Evolutionary conservation across 2,113 vertebrate genomes (phyloP).

Genomic region (Neodon shergylaensis): DNA sequence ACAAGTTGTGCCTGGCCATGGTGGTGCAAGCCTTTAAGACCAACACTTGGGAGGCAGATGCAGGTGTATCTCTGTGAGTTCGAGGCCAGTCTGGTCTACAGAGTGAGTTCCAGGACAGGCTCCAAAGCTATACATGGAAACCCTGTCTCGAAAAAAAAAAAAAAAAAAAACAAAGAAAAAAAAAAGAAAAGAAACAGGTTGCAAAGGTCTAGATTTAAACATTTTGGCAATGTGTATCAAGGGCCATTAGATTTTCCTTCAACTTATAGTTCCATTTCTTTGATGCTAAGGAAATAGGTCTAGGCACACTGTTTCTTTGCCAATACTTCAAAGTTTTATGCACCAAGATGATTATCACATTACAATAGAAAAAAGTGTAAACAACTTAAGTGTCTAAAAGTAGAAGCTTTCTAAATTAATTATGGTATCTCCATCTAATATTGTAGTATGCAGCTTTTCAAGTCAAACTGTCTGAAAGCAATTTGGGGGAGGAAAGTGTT

Average conservation of each 20-base stretch:
- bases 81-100: too few species aligned
- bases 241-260: background rate
- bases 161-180: too few species aligned
- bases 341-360: background rate
- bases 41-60: too few species aligned
- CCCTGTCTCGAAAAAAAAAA: too few species aligned
- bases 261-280: conserved; percentile 31
- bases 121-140: too few species aligned
- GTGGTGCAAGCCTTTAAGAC: too few species aligned
- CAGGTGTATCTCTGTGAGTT: too few species aligned
- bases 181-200: background rate
- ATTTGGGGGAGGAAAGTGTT: background rate
- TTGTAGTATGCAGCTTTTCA: conserved; percentile 1
- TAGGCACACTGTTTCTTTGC: conserved; percentile 29
- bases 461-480: background rate
- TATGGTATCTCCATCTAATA: background rate
- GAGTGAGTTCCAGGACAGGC: too few species aligned
- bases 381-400: background rate
- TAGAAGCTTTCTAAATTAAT: conserved; percentile 47
- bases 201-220: background rate
- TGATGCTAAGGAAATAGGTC: conserved; percentile 35
- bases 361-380: conserved; percentile 3
- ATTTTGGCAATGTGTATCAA: conserved; percentile 14
- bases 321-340: conserved; percentile 27
- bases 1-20: too few species aligned